These are phyloP conservation scores for Sebastiscus tertius DNA, from an alignment of 2,797 vertebrate genomes.

Conservation along the genomic window DNA sequence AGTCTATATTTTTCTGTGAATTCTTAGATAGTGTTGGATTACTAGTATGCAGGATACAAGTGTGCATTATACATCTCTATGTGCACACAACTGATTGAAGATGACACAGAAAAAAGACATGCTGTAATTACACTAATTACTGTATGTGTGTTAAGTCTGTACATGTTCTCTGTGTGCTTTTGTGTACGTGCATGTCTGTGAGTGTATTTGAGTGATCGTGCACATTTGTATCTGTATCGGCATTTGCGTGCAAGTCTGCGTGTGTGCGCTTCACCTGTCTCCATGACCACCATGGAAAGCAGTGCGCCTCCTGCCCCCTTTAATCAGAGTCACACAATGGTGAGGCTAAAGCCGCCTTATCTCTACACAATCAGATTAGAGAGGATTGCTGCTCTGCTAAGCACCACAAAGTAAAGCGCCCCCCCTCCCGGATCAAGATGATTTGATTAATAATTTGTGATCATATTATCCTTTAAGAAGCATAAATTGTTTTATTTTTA, in stretches of 20 bases:
- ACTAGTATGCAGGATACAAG: background rate
- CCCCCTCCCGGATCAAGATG: conserved; percentile 79
- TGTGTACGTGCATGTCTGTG: background rate
- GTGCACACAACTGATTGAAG: background rate
- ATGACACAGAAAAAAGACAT: background rate
- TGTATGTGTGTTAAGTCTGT: background rate
- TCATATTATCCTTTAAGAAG: conserved; percentile 87
- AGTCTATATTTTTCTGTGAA: background rate
- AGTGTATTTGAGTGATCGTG: background rate
- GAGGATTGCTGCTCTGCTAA: conserved; percentile 82
- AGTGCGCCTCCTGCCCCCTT: conserved; percentile 65
- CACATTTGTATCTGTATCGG: conserved; percentile 16
- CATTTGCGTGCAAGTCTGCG: conserved; percentile 4
- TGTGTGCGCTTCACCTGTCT: conserved; percentile 55
- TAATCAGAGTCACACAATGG: conserved; percentile 81
- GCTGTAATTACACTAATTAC: conserved; percentile 6
- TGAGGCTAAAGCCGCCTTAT: conserved; percentile 83
- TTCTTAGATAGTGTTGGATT: background rate
- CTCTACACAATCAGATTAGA: conserved; percentile 87
- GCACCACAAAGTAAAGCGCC: conserved; percentile 77
- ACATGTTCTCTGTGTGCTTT: background rate
- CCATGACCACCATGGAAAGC: conserved; percentile 62
- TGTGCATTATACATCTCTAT: background rate
- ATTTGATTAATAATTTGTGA: conserved; percentile 87
- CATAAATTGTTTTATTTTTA: conserved; percentile 84